phyloP scores from a whole-genome alignment of 2,888 invertebrate species.

The Gibbula magus region DNA sequence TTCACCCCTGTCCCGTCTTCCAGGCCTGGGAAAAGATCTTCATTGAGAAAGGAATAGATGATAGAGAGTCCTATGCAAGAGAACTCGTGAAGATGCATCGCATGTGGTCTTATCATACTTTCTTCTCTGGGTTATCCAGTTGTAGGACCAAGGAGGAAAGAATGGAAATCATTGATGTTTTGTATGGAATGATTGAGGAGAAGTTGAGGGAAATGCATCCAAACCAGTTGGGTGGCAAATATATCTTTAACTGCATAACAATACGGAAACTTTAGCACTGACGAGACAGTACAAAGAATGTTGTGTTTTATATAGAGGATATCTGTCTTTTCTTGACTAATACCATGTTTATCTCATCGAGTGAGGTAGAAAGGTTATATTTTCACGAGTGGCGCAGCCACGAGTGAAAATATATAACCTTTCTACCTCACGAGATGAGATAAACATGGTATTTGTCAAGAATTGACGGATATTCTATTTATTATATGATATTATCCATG shows the following conservation, averaged over 20 bases:
- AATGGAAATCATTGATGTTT: not conserved
- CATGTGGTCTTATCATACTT: not conserved
- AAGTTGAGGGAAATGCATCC: not conserved
- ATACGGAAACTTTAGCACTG: not conserved
- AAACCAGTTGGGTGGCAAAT: not conserved
- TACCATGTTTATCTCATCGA: no score
- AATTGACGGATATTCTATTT: no score
- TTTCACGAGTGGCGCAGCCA: no score
- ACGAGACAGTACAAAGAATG: no score
- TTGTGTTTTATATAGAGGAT: no score
- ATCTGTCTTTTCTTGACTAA: no score
- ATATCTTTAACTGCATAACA: not conserved
- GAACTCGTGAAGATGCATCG: not conserved
- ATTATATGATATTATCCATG: no score
- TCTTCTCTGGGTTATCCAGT: not conserved
- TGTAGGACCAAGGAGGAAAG: not conserved
- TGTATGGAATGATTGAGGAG: not conserved
- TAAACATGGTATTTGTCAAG: no score
- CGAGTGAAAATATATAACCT: no score
- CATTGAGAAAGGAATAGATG: not conserved
- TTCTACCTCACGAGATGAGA: no score
- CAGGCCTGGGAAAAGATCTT: not conserved
- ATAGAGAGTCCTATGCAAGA: not conserved
- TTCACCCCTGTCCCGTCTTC: not conserved
- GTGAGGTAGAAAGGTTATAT: no score